phyloP scores from a whole-genome alignment of 2,113 vertebrate species.

The Podocnemis expansa region DNA sequence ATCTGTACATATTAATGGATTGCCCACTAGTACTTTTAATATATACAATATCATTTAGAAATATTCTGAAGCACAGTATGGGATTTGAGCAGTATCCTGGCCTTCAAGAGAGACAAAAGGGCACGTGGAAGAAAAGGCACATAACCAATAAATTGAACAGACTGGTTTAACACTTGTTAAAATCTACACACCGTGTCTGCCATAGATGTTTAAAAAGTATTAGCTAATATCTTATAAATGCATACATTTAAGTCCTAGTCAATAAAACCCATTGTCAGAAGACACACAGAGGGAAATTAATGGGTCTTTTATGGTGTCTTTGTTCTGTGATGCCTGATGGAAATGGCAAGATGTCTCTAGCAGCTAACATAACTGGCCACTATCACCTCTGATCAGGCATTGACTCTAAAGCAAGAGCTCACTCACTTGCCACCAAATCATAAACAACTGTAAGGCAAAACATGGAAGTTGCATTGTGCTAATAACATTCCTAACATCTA shows the following conservation, averaged over 20 bases:
- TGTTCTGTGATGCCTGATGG: neutral
- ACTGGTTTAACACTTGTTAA: accelerated
- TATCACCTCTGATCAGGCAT: neutral
- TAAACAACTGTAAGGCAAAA: neutral
- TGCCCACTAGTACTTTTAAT: neutral
- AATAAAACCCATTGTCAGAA: too few species aligned
- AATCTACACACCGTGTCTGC: neutral
- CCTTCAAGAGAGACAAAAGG: neutral
- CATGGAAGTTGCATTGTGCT: neutral
- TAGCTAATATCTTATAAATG: accelerated
- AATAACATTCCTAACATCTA: neutral
- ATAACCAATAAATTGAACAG: neutral
- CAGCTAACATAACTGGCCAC: neutral
- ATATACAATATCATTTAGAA: neutral
- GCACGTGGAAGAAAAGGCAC: accelerated
- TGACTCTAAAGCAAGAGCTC: too few species aligned
- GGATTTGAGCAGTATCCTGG: neutral
- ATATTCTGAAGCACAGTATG: neutral
- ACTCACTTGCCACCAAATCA: neutral
- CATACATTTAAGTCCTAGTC: neutral
- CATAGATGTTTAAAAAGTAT: neutral
- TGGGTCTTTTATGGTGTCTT: neutral
- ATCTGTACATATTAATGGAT: neutral
- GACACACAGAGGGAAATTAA: neutral
- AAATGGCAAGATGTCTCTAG: neutral